A percentile compares a stretch with the other conserved stretches of the same genome.
phyloP scores from a whole-genome alignment of 2,888 invertebrate species.

The Ischnura elegans region DNA sequence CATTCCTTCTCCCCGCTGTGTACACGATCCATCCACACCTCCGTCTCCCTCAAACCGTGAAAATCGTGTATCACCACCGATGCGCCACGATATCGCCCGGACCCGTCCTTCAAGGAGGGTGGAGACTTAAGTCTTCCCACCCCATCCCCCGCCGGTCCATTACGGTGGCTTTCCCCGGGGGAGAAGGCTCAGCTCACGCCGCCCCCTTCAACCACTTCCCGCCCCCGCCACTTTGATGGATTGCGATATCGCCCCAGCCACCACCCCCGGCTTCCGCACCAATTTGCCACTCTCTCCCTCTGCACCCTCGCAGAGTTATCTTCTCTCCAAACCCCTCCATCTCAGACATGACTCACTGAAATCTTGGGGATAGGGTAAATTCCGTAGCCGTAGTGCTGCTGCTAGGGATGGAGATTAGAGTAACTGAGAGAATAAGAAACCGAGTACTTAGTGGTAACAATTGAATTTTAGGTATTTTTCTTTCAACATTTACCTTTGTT shows the following conservation, averaged over 20 bases:
- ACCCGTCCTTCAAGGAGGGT: background rate
- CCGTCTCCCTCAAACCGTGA: too few species aligned
- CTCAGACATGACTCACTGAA: background rate
- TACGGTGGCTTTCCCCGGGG: background rate
- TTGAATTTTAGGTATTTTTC: too few species aligned
- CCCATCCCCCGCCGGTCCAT: background rate
- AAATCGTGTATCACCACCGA: too few species aligned
- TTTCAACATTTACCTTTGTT: too few species aligned
- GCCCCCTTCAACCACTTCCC: background rate
- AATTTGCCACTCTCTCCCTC: background rate
- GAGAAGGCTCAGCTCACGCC: background rate
- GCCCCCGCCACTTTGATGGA: conserved; percentile 21
- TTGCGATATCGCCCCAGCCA: conserved; percentile 27
- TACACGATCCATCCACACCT: too few species aligned
- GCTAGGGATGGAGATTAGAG: too few species aligned
- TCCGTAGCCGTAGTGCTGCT: background rate
- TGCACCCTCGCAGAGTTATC: background rate
- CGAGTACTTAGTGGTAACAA: too few species aligned
- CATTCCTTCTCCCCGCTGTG: too few species aligned
- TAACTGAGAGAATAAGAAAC: too few species aligned
- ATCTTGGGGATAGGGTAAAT: background rate
- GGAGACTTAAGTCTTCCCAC: background rate
- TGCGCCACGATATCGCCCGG: too few species aligned
- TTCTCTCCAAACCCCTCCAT: background rate
- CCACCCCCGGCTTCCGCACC: background rate